Percentiles rank a stretch among this genome's conserved stretches.
Evolutionary conservation across 2,113 vertebrate genomes (phyloP).

Genomic region (Nasalis larvatus): DNA sequence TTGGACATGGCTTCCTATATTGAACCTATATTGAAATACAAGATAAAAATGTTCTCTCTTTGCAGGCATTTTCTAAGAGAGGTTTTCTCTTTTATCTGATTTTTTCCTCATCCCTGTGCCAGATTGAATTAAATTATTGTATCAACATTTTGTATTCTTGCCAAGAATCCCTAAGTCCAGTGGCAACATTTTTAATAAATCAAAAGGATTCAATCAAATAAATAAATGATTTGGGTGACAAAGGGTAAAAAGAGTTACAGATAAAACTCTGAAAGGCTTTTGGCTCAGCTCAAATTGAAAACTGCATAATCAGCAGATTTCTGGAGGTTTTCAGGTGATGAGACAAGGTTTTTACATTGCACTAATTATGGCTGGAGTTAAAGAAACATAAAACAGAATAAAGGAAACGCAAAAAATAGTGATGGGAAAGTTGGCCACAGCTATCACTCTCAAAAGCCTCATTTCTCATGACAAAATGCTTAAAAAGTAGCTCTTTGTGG

Average conservation of each 20-base stretch:
- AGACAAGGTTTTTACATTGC: conserved; percentile 36
- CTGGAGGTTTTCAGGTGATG: background rate
- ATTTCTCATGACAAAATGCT: background rate
- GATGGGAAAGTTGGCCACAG: background rate
- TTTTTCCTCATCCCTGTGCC: background rate
- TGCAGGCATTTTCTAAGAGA: background rate
- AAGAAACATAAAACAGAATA: conserved; percentile 52
- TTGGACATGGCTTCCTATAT: background rate
- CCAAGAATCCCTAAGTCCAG: conserved; percentile 54
- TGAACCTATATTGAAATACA: background rate
- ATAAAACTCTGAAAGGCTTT: conserved; percentile 39
- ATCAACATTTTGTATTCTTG: conserved; percentile 41
- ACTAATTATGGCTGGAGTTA: conserved; percentile 55
- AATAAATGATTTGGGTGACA: conserved; percentile 64
- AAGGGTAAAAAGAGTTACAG: conserved; percentile 48
- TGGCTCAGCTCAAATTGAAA: conserved; percentile 38
- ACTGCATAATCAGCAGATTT: conserved; percentile 38
- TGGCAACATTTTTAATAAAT: conserved; percentile 73
- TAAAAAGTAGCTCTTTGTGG: background rate
- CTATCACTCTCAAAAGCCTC: background rate
- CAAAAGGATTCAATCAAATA: conserved; percentile 70
- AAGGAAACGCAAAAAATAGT: conserved; percentile 18
- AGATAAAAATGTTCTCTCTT: background rate
- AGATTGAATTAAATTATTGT: conserved; percentile 59
- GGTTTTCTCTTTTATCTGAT: conserved; percentile 39